phyloP scores from a whole-genome alignment of 2,797 vertebrate species.

The Poecilia gillii region DNA sequence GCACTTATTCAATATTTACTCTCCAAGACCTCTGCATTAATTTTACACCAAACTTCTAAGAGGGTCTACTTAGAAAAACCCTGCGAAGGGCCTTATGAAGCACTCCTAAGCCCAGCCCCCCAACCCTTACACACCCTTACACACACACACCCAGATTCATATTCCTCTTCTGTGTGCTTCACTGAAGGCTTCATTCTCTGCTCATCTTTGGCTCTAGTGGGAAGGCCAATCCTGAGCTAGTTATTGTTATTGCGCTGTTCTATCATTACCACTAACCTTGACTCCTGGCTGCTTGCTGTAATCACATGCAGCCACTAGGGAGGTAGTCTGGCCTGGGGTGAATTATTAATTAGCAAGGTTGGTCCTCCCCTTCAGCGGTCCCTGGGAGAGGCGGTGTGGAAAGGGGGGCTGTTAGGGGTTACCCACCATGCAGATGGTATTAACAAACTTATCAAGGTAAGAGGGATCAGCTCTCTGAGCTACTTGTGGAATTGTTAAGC shows the following conservation, averaged over 20 bases:
- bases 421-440: slow-evolving; percentile 73
- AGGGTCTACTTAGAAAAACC: slow-evolving; percentile 53
- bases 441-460: slow-evolving; percentile 82
- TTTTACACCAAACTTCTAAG: slow-evolving; percentile 75
- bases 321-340: slow-evolving; percentile 79
- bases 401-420: slow-evolving; percentile 41
- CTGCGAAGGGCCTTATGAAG: slow-evolving; percentile 63
- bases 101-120: slow-evolving; percentile 33
- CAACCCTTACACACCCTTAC: background rate
- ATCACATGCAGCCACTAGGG: slow-evolving; percentile 77
- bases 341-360: slow-evolving; percentile 83
- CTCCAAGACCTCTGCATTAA: slow-evolving; percentile 80
- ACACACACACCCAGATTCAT: slow-evolving; percentile 35
- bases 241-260: slow-evolving; percentile 76
- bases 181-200: slow-evolving; percentile 63
- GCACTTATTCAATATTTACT: slow-evolving; percentile 83
- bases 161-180: slow-evolving; percentile 44
- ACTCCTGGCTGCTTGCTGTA: slow-evolving; percentile 82
- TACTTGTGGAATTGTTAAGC: slow-evolving; percentile 75
- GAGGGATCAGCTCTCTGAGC: slow-evolving; percentile 74
- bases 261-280: slow-evolving; percentile 85
- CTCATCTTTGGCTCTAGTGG: slow-evolving; percentile 68
- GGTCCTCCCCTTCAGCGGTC: slow-evolving; percentile 74
- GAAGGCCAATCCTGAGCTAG: slow-evolving; percentile 79
- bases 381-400: slow-evolving; percentile 56